These are phyloP conservation scores for Chondrilla cf. caribensis DNA, from an alignment of 37 sponge, comb jelly and placozoan species.

Conservation along the genomic window DNA sequence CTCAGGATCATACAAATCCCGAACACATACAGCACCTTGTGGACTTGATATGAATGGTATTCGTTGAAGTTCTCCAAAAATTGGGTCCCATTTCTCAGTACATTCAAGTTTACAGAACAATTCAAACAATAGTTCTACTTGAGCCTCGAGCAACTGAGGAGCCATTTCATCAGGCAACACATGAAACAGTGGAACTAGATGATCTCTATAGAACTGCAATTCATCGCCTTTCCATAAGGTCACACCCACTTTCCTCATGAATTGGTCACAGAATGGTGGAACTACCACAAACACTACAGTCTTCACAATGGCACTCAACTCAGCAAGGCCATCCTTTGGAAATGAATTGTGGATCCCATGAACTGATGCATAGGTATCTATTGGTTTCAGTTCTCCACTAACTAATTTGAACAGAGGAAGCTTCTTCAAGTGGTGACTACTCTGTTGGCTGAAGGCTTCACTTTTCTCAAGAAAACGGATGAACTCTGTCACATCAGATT, in stretches of 20 bases:
- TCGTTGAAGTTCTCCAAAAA: background rate
- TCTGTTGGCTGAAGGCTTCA: background rate
- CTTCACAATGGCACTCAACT: background rate
- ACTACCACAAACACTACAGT: background rate
- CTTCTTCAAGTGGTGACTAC: background rate
- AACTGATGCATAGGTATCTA: background rate
- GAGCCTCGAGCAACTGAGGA: too few relatives aligned
- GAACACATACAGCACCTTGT: background rate
- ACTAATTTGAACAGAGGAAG: slow-evolving; percentile 8
- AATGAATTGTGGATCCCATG: background rate
- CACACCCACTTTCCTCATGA: slow-evolving; percentile 10
- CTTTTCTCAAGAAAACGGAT: background rate
- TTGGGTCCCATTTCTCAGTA: background rate
- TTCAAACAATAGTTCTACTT: too few relatives aligned
- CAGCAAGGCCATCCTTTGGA: slow-evolving; percentile 6
- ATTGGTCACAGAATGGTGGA: background rate
- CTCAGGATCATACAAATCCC: background rate
- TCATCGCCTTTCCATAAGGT: background rate
- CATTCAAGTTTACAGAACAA: too few relatives aligned
- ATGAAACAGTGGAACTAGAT: too few relatives aligned
- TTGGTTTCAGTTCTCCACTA: slow-evolving; percentile 1
- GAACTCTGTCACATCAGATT: background rate
- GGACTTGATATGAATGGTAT: background rate
- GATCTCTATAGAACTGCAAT: too few relatives aligned
- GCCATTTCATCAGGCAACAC: too few relatives aligned